phyloP scores from a whole-genome alignment of 2,113 vertebrate genomes.

The Seriola quinqueradiata region DNA sequence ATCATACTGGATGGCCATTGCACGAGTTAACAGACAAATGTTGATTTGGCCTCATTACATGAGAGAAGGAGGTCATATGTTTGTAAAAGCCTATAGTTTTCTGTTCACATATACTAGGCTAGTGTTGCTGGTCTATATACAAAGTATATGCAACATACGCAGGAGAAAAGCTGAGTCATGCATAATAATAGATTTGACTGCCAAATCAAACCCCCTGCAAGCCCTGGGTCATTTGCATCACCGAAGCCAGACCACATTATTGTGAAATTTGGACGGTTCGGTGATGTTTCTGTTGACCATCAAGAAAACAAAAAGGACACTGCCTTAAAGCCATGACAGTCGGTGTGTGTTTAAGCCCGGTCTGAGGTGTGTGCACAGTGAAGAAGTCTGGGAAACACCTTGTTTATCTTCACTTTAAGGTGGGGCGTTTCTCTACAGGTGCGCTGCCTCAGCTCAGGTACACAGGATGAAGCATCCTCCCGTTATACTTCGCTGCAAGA shows the following conservation, averaged over 20 bases:
- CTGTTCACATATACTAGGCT: background rate
- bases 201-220: slow-evolving; percentile 9
- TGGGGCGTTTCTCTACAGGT: slow-evolving; percentile 55
- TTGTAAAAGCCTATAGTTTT: background rate
- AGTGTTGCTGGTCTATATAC: background rate
- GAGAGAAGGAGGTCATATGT: background rate
- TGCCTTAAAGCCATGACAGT: too few species aligned
- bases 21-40: background rate
- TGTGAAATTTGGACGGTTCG: background rate
- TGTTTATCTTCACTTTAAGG: slow-evolving; percentile 23
- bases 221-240: slow-evolving; percentile 18
- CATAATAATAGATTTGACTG: slow-evolving; percentile 8
- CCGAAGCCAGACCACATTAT: background rate
- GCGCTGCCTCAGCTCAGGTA: slow-evolving; percentile 40
- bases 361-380: background rate
- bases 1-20: background rate
- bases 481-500: slow-evolving; percentile 3
- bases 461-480: slow-evolving; percentile 46
- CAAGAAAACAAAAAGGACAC: too few species aligned
- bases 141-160: too few species aligned
- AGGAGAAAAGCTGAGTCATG: background rate
- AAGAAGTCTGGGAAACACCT: background rate
- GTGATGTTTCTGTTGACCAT: too few species aligned
- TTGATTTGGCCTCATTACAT: background rate
- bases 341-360: background rate